Base-by-base conservation (phyloP, 1,140 invertebrate species). In the Paralvinella palmiformis region DNA sequence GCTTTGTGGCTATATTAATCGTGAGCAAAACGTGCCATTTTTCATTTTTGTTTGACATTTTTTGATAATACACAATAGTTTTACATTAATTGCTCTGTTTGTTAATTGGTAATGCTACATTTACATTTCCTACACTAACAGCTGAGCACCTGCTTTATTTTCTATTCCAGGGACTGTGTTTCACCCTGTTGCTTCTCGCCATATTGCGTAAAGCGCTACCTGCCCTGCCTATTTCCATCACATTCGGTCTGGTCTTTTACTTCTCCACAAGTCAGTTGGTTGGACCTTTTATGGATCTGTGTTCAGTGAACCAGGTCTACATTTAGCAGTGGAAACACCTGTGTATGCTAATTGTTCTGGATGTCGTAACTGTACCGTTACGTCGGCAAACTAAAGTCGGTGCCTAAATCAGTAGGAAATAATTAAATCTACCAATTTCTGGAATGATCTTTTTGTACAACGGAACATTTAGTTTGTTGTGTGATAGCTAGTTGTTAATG, bases 1-100 rank as follows among this genome's bases (percentile, higher is more conserved):
- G 96, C 78, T 98, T 97, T 83, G 92, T 99, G 31, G 94, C 96
- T 62, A 98, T 99, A 79, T 84, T 99, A 27, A 96, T 99, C 79
- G 92, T 94, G 84, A 86, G 89, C 89, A 48, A 10, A 52, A 22
- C 24, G n/a, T 48, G 27, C 2, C 24, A 22, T 52, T 52, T 29
- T 10, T 10, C 44, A 20, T 24, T 24, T 2, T 48, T 48, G 44
- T 48, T n/a, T n/a, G 44, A 41, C 10, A 10, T 41, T 41, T 10
- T 41, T 10, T 41, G 37, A 41, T 10, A 41, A 41, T 41, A 10
- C n/a, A 10, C 37, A 41, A 41, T 10, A 41, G 37, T 41, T n/a
- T 41, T 10, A n/a, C n/a, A 41, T 41, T 10, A 10, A 41, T 41
- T 10, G n/a, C n/a, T 41, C 10, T 41, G 10, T 41, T n/a, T 41